Conservation (phyloP, 2,888 invertebrate species). For the Epinotia ramella region DNA sequence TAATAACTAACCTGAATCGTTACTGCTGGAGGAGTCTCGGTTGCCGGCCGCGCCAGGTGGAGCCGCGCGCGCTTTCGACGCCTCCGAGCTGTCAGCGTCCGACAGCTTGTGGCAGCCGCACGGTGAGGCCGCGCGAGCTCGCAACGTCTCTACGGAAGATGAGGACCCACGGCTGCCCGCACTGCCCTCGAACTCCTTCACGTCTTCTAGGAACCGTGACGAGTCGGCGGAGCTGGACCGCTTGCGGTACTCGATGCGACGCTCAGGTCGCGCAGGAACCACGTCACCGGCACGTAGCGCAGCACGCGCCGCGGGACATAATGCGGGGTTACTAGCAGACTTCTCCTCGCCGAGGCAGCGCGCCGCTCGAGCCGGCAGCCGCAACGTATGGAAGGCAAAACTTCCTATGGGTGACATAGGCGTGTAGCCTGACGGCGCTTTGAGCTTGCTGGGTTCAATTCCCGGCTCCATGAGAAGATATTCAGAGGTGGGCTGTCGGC, state of each 20-base stretch:
- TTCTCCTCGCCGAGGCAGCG: conserved; percentile 74
- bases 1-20: conserved; percentile 87
- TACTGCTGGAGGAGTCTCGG: conserved; percentile 92
- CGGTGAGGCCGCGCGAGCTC: conserved; percentile 70
- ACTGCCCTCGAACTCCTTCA: conserved; percentile 84
- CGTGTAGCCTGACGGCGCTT: conserved; percentile 85
- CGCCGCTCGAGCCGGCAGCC: conserved; percentile 61
- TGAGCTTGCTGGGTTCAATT: conserved; percentile 58
- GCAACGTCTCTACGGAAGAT: conserved; percentile 80
- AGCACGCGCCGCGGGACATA: conserved; percentile 73
- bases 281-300: conserved; percentile 34
- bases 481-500: conserved; percentile 63
- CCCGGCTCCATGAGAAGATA: conserved; percentile 89
- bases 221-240: conserved; percentile 92
- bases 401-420: conserved; percentile 89
- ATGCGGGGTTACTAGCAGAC: conserved; percentile 89
- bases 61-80: conserved; percentile 62
- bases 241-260: conserved; percentile 72
- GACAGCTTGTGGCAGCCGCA: conserved; percentile 72
- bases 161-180: conserved; percentile 73
- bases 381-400: conserved; percentile 72
- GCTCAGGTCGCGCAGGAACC: conserved; percentile 49
- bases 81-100: conserved; percentile 76
- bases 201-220: conserved; percentile 87
- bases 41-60: conserved; percentile 89